These are phyloP conservation scores for Vespertilio murinus DNA, from an alignment of 2,797 vertebrate species.

Conservation along the genomic window DNA sequence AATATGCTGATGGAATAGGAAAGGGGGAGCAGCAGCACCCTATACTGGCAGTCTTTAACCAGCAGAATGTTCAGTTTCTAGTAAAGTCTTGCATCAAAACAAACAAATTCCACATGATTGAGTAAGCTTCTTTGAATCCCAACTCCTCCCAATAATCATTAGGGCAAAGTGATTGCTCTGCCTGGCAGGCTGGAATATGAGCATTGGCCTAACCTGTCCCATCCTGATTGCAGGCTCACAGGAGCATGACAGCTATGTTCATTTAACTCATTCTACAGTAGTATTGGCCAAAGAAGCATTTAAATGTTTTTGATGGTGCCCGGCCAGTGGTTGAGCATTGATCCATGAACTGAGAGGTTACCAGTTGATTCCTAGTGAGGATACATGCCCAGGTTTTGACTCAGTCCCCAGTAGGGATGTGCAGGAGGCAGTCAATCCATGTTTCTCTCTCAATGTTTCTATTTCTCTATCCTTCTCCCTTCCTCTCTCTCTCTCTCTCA, in stretches of 20 bases:
- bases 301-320: slow-evolving; percentile 54
- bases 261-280: slow-evolving; percentile 50
- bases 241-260: slow-evolving; percentile 45
- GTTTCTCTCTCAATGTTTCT: no score
- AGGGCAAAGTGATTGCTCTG: slow-evolving; percentile 14
- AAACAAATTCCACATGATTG: slow-evolving; percentile 35
- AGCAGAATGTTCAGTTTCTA: not conserved
- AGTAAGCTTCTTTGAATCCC: slow-evolving; percentile 15
- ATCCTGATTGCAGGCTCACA: slow-evolving; percentile 42
- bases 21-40: slow-evolving; percentile 7
- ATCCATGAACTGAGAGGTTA: no score
- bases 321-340: no score
- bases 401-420: no score
- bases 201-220: slow-evolving; percentile 32
- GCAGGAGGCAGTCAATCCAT: no score
- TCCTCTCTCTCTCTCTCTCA: no score
- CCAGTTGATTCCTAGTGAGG: no score
- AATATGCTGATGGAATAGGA: not conserved
- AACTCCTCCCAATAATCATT: slow-evolving; percentile 1
- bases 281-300: slow-evolving; percentile 37
- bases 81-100: slow-evolving; percentile 25
- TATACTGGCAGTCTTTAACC: not conserved
- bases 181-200: not conserved
- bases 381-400: no score
- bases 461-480: no score